These are phyloP conservation scores for Nothura maculosa DNA, from an alignment of 2,797 vertebrate genomes.

Conservation along the genomic window DNA sequence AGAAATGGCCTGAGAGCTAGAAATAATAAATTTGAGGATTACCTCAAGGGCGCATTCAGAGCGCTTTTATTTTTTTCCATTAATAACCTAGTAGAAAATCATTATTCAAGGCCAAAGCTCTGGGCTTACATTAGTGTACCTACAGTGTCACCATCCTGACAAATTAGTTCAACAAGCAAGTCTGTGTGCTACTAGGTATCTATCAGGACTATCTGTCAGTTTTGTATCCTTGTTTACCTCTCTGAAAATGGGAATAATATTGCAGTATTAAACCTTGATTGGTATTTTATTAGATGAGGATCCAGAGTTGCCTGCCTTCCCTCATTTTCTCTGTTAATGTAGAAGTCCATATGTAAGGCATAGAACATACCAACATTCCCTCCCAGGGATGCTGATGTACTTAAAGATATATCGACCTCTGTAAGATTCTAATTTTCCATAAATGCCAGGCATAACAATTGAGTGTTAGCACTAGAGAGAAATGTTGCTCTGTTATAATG, in stretches of 20 bases:
- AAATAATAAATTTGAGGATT: conserved; percentile 47
- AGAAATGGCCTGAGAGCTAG: neutral
- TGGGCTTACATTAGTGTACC: conserved; percentile 9
- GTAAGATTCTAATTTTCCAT: neutral
- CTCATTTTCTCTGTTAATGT: neutral
- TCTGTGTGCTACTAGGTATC: neutral
- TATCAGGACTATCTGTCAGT: conserved; percentile 9
- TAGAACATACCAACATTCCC: neutral
- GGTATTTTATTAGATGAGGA: neutral
- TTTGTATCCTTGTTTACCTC: neutral
- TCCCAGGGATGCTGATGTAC: neutral
- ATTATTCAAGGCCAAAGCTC: conserved; percentile 21
- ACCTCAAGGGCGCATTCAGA: neutral
- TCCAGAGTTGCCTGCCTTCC: neutral
- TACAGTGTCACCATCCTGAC: neutral
- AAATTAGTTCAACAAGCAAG: conserved; percentile 16
- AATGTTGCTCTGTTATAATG: neutral
- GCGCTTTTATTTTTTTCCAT: conserved; percentile 35
- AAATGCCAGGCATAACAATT: neutral
- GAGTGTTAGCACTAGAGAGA: neutral
- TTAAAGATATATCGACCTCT: neutral
- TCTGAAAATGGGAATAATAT: conserved; percentile 24
- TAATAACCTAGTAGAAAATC: conserved; percentile 37
- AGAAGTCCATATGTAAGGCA: neutral
- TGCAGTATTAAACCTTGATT: conserved; percentile 6